Percentiles rank a stretch among this genome's conserved stretches.
These are phyloP conservation scores for Loripinus fragilis DNA, from an alignment of 2,888 invertebrate genomes.

Conservation along the genomic window DNA sequence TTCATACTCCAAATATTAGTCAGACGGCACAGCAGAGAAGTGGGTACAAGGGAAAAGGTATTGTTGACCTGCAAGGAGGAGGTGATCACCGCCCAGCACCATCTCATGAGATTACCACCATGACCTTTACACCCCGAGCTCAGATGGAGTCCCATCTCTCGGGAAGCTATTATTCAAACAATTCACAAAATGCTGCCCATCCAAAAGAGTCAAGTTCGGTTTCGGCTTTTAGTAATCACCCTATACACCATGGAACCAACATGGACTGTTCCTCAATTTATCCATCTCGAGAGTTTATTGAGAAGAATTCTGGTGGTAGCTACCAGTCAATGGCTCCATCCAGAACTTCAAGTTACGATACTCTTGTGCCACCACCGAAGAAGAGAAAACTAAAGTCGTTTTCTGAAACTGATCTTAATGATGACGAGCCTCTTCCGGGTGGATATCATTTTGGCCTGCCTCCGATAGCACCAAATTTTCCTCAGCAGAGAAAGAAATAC, in stretches of 20 bases:
- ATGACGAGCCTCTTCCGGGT: neutral
- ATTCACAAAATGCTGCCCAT: neutral
- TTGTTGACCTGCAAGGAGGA: neutral
- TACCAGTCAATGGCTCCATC: neutral
- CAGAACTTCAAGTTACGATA: neutral
- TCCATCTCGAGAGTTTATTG: slow-evolving; percentile 50
- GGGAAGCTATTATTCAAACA: neutral
- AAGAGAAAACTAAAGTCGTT: neutral
- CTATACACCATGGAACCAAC: slow-evolving; percentile 16
- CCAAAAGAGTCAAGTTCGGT: neutral
- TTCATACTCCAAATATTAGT: neutral
- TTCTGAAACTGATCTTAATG: neutral
- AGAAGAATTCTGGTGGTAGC: slow-evolving; percentile 7
- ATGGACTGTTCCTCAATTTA: slow-evolving; percentile 54
- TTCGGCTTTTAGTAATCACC: neutral
- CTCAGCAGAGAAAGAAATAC: slow-evolving; percentile 42
- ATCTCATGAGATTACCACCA: slow-evolving; percentile 37
- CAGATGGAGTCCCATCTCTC: slow-evolving; percentile 45
- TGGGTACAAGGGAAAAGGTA: slow-evolving; percentile 6
- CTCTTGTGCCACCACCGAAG: neutral
- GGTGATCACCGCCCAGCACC: neutral
- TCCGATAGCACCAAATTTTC: slow-evolving; percentile 20
- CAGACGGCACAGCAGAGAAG: neutral
- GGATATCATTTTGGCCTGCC: slow-evolving; percentile 22
- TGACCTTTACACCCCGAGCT: slow-evolving; percentile 43